Conservation (phyloP, 2,888 invertebrate genomes). For the Dichetophora obliterata region DNA sequence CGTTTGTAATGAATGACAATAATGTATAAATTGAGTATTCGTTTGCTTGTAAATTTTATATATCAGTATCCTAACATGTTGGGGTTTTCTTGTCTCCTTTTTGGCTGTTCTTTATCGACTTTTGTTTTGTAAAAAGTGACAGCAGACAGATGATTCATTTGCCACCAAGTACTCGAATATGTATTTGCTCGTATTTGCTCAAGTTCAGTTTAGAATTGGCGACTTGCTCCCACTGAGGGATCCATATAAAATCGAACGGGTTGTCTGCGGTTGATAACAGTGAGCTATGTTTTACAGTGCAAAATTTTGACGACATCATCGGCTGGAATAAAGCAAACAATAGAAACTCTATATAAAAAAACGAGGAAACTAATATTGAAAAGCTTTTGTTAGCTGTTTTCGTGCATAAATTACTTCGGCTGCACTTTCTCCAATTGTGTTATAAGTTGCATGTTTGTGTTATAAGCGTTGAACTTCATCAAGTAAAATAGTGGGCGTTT, state of each 20-base stretch:
- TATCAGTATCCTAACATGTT: no score
- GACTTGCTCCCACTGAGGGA: slow-evolving; percentile 3
- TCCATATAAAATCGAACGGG: not conserved
- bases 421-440: not conserved
- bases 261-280: not conserved
- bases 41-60: no score
- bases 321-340: not conserved
- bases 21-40: no score
- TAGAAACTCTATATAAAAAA: not conserved
- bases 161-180: not conserved
- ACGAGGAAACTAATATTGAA: not conserved
- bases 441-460: not conserved
- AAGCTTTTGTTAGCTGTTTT: not conserved
- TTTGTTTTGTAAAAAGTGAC: no score
- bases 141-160: slow-evolving; percentile 26
- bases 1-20: no score
- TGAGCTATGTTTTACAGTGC: not conserved
- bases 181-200: not conserved
- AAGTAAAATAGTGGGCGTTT: slow-evolving; percentile 26
- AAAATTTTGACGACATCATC: not conserved
- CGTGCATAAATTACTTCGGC: not conserved
- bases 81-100: no score
- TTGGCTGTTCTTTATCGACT: no score
- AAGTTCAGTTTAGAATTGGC: slow-evolving; percentile 8
- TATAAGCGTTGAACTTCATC: not conserved